Base-by-base conservation (phyloP, 2,888 invertebrate genomes). In the Antitype chi region DNA sequence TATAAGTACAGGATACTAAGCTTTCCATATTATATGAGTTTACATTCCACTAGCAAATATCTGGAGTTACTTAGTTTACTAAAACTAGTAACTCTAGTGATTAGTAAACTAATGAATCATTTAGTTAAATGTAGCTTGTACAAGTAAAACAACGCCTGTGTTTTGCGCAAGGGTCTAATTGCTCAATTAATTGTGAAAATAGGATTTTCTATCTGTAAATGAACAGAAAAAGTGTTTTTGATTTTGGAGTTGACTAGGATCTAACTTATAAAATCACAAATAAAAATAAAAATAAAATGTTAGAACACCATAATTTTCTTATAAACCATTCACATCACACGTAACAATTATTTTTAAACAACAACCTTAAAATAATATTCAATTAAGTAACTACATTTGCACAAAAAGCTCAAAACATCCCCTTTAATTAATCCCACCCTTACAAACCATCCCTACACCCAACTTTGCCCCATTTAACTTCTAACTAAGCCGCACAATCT, bases 401-500 rank as follows among this genome's bases (percentile, higher is more conserved):
- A 15, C 7, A 53, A 2, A 49, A 53, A n/a, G 0, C 8, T 25
- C 13, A 28, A 17, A 52, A 64, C 1, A 0, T 5, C 1, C 1
- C 6, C 3, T 13, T 23, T 13, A 0, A 32, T 9, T 9, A 20
- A 17, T 8, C 15, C 25, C 1, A 70, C 43, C 72, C 73, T 53
- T 28, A 25, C 1, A 78, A 52, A 38, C 2, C 23, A 72, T 55
- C 81, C 76, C 82, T 64, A 13, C 7, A 68, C 9, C 9, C n/a
- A 80, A n/a, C 7, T 43, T 57, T 32, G 68, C 52, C 85, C 70
- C 67, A 74, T 60, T 67, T 49, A 73, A 59, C 49, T 23, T 38
- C 32, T 68, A 66, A 25, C 70, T 64, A 70, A 85, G 32, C 67
- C n/a, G 55, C 15, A 76, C 67, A 76, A 64, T 73, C 66, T 49